Percentiles rank a stretch among this genome's conserved stretches.
Evolutionary conservation across 2,797 vertebrate genomes (phyloP).

Genomic region (Kryptopterus vitreolus): DNA sequence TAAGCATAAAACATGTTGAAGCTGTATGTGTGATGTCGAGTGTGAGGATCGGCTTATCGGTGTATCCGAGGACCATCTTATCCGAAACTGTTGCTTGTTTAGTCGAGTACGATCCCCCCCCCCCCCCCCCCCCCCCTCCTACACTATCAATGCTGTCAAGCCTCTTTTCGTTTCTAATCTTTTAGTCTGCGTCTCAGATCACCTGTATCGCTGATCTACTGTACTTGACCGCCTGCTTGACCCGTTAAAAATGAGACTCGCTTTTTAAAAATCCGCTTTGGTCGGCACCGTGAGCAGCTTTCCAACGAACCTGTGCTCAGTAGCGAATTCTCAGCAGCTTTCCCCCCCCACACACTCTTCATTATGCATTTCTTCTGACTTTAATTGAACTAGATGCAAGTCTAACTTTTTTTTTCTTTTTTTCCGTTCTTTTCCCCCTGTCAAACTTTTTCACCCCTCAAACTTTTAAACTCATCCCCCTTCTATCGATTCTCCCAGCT

Average conservation of each 20-base stretch:
- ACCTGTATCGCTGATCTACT: neutral
- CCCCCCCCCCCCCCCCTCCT: too few species aligned
- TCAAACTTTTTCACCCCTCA: neutral
- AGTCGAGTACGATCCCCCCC: too few species aligned
- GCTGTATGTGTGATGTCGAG: too few species aligned
- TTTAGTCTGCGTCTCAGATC: neutral
- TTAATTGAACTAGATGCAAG: conserved; percentile 1
- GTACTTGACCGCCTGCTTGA: neutral
- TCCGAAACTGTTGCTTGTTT: conserved; percentile 15
- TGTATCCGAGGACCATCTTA: neutral
- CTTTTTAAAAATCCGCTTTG: neutral
- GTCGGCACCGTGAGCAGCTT: neutral
- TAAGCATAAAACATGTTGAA: too few species aligned
- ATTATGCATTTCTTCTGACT: neutral
- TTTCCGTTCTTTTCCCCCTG: too few species aligned
- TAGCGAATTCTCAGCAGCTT: neutral
- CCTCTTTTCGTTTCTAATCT: neutral
- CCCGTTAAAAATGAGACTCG: neutral
- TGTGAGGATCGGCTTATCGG: too few species aligned
- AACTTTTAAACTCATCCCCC: neutral
- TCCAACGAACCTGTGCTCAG: neutral
- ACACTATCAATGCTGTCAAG: neutral
- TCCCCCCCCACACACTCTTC: neutral
- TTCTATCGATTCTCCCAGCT: neutral
- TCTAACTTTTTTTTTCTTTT: neutral